Base-by-base conservation (phyloP, 1,140 invertebrate genomes). In the Drosophila elegans region DNA sequence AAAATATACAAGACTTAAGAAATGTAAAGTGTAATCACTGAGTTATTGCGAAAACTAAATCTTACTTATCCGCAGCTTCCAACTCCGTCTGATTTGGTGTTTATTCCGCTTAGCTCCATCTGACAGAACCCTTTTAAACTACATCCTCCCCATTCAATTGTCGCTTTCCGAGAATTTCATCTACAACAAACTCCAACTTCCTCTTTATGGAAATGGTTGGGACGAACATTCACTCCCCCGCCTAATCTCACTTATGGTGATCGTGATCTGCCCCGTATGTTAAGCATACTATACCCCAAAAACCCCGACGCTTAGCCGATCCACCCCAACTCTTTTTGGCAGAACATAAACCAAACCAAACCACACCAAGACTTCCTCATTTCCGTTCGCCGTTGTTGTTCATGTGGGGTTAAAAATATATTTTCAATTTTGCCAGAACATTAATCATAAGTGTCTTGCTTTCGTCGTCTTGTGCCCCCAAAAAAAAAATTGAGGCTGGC, bases 401-500 rank as follows among this genome's bases (percentile, higher is more conserved):
- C 21, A 36, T 69, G 60, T 66, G 74, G 55, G 74, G 74, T 76
- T 61, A 88, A 73, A 88, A 73, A 88, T 80, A 83, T 79, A 68
- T 82, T 85, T 80, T 88, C 76, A 88, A 88, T 86, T 86, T 86
- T 88, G 83, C 83, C 83, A 86, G 80, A 69, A 74, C 82, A 88
- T 88, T 88, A 88, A 88, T 88, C 83, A 88, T 88, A 89, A 88
- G 75, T 63, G 75, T 74, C 60, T 59, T 68, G 67, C 67, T 55
- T 56, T 62, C 73, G 62, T 27, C 44, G 56, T 57, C 51, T 56
- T 51, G 53, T 57, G 54, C 45, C 76, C 72, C 78, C 78, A 29
- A 38, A 41, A 34, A 85, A 27, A 59, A n/a, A 29, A 29, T 73
- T 45, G 76, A 80, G 48, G 71, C 79, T 60, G 48, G 71, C 79